A percentile compares a stretch with the other conserved stretches of the same genome.
These are phyloP conservation scores for Ischnura elegans DNA, from an alignment of 2,888 invertebrate genomes.

Conservation along the genomic window DNA sequence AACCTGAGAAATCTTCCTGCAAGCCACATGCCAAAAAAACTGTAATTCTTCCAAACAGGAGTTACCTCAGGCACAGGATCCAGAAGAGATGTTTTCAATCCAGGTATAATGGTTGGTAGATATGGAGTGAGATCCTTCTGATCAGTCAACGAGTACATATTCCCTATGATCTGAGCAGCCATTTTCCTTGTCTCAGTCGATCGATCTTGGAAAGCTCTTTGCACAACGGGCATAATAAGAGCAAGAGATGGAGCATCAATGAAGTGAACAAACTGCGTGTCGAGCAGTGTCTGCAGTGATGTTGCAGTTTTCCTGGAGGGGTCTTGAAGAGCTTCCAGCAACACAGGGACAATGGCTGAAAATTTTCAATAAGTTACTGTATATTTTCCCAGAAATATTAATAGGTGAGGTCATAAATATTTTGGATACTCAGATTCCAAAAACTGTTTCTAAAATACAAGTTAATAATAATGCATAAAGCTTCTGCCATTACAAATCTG, in stretches of 20 bases:
- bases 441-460: no score
- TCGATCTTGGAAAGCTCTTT: conserved; percentile 97
- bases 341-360: conserved; percentile 89
- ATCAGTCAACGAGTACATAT: conserved; percentile 99
- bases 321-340: conserved; percentile 95
- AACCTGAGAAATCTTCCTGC: no score
- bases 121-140: conserved; percentile 99
- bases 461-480: no score
- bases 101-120: conserved; percentile 96
- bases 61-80: conserved; percentile 97
- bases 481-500: no score
- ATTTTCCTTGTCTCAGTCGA: conserved; percentile 99
- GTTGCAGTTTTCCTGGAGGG: conserved; percentile 96
- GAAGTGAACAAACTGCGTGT: conserved; percentile 99
- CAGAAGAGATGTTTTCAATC: conserved; percentile 94
- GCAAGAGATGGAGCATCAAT: conserved; percentile 99
- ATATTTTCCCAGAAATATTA: no score
- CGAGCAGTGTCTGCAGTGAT: conserved; percentile 95
- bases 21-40: neutral
- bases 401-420: no score
- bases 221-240: conserved; percentile 99
- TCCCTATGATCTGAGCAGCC: conserved; percentile 99
- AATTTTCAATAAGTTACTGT: no score
- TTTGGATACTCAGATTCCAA: no score
- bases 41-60: neutral